Evolutionary conservation across 2,888 invertebrate species (phyloP), one percentile per base, ranked within the genome.

Genomic region (Acrocera orbiculus): DNA sequence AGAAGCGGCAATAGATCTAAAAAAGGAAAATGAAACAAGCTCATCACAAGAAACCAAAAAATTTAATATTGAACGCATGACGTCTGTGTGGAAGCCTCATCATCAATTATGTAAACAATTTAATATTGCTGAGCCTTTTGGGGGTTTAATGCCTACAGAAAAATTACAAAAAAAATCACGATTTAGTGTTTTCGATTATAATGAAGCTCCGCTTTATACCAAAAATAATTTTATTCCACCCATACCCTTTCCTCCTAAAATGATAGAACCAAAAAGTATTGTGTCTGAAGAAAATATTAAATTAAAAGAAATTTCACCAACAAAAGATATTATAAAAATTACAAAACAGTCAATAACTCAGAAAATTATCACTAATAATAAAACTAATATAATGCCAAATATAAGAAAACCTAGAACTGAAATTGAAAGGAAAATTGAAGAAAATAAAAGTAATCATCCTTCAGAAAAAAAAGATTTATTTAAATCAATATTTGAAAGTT

Each of bases 91-190:
- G 96, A 70, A 76, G 42, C 96, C 96, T 0, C 72, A 76, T 42
- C 61, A 73, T 26, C 53, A 86, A 6, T 64, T 99, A 0, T 93
- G 89, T 53, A 87, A 83, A 54, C 65, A 93, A 27, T 96, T 95
- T 53, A 96, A 98, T 53, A 73, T 98, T 17, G 85, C 90, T 0
- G 80, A 92, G 53, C 85, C 92, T 1, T 75, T 71, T 40, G 69
- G 69, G 19, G 71, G 71, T 1, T 42, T 43, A 14, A 32, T 52
- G 26, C 44, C 45, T 3, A 52, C 53, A 2, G 54, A 55, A 7
- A 52, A 54, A n/a, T 64, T 66, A 15, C 64, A 65, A n/a, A 69
- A 71, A 27, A 76, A 74, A 47, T 63, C 71, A 1, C 70, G 74
- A 1, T 71, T 66, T 56, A 76, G 81, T 0, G 71, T 86, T 34